Evolutionary conservation across 2,888 invertebrate genomes (phyloP), one percentile per base, ranked within the genome.

Genomic region (Glaucopsyche alexis): DNA sequence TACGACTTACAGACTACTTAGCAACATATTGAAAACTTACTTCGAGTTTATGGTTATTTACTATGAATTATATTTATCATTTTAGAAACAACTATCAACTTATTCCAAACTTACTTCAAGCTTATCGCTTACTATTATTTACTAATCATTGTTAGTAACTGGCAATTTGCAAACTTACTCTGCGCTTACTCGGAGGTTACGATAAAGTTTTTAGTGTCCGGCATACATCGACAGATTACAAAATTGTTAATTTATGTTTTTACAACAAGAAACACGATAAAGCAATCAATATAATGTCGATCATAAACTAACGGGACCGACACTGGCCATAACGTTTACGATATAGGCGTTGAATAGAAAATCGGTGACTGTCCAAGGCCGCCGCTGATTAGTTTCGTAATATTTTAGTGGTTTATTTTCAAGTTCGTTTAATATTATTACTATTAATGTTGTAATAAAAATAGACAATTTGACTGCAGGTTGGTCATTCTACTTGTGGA

Each of bases 251-350:
- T 69, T 49, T 49, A 45, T 67, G 38, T 49, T 47, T 69, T 69
- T 69, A 84, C 84, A 84, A 86, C 85, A 81, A 83, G 82, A 83
- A 81, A 81, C 79, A 76, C 80, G 79, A 89, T 89, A 89, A 89
- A 87, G 88, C 88, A 87, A 90, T 90, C 89, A 89, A 87, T 84
- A 81, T 85, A 84, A 88, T 88, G 80, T 83, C 77, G 79, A 77
- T 80, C 80, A 81, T 85, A 85, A 86, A 82, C 76, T 83, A 88
- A 88, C 87, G 87, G 87, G 84, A 85, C 84, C 29, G 19, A 67
- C 47, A 45, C 19, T 45, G 69, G 29, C 69, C 69, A 65, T 65
- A 19, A 16, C 19, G 66, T 66, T 66, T 66, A 67, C 13, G 11
- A 47, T 65, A 75, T 73, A 76, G 74, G 71, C 71, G 71, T 77